Evolutionary conservation across 2,888 invertebrate genomes (phyloP), one percentile per base, ranked within the genome.

Genomic region (Dryobota labecula): DNA sequence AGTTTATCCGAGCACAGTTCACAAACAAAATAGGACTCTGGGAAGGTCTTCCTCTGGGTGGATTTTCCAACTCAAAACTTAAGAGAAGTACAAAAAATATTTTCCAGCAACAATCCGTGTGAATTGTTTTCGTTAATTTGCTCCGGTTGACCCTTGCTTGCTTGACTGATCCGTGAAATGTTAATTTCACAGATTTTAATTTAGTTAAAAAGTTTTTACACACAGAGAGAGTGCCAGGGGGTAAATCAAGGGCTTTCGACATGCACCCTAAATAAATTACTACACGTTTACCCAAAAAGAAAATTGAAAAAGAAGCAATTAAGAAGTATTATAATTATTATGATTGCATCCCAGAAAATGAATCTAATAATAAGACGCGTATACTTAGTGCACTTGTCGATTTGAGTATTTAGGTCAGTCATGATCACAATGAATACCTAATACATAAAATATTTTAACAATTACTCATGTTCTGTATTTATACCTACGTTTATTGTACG

Each of bases 351-450:
- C 15, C 2, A 47, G 8, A 68, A 11, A n/a, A 43, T 27, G 5
- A 15, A 36, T 53, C 18, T 56, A 62, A 2, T 33, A 33, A 3
- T 33, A 2, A 33, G 5, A 27, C 24, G 20, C 18, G 18, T n/a
- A 38, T 20, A 41, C 41, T 11, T 41, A 27, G 20, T 49, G 33
- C 47, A 49, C 57, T 62, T 62, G 56, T 62, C 45, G 20, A 53
- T 41, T 60, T 9, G 30, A 51, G 30, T 47, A 77, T 71, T 71
- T 72, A 78, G 65, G 65, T 65, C 72, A 78, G 27, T 41, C 64
- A 69, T 67, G 63, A 76, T 76, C 72, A 64, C 57, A 67, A 73
- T 58, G 56, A 51, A 76, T 58, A 75, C 43, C n/a, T 54, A 62
- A 38, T 73, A 54, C 67, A 45, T 57, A 45, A 56, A 51, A 73